phyloP scores from a whole-genome alignment of 2,888 invertebrate species.

The Phrixothrix hirtus region DNA sequence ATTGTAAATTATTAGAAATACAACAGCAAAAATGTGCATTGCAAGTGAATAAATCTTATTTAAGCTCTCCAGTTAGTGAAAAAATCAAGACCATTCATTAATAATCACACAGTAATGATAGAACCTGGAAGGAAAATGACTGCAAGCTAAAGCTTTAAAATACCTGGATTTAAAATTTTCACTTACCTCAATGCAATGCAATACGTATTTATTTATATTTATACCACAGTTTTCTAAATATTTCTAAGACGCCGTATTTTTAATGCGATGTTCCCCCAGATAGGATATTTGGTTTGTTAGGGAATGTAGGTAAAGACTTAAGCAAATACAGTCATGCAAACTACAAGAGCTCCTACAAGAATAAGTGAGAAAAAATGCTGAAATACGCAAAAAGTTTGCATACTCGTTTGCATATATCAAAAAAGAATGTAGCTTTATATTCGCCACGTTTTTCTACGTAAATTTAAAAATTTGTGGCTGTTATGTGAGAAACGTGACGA shows the following conservation, averaged over 20 bases:
- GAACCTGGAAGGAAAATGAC: too few species aligned
- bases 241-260: background rate
- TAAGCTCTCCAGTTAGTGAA: too few species aligned
- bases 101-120: too few species aligned
- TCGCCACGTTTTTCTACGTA: slow-evolving; percentile 23
- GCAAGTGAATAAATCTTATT: too few species aligned
- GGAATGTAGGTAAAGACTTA: slow-evolving; percentile 5
- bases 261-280: slow-evolving; percentile 20
- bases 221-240: background rate
- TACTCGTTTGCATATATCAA: slow-evolving; percentile 13
- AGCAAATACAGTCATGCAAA: slow-evolving; percentile 28
- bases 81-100: too few species aligned
- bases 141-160: slow-evolving; percentile 13
- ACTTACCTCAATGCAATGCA: background rate
- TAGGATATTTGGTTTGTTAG: slow-evolving; percentile 3
- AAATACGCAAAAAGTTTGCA: slow-evolving; percentile 24
- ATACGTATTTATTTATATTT: background rate
- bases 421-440: slow-evolving; percentile 11
- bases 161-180: background rate
- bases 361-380: slow-evolving; percentile 17
- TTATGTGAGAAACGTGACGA: slow-evolving; percentile 16
- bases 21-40: too few species aligned
- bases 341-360: slow-evolving; percentile 26
- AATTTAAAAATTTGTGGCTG: too few species aligned
- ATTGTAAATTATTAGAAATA: too few species aligned